phyloP scores from a whole-genome alignment of 2,888 invertebrate species.

The Lasioglossum vierecki region DNA sequence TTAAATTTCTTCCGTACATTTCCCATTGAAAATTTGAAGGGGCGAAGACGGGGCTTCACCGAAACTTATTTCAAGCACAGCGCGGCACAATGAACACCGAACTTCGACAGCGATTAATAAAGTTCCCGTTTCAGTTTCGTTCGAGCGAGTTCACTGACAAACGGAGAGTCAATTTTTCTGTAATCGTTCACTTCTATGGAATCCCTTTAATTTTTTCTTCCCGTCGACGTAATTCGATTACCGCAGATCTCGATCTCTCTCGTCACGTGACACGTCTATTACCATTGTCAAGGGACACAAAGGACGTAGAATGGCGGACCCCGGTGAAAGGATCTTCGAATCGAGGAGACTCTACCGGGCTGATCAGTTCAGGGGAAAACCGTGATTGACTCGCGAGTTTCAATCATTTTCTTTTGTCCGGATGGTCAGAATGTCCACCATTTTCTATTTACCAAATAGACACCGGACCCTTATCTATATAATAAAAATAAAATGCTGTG shows the following conservation, averaged over 20 bases:
- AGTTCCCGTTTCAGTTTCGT: background rate
- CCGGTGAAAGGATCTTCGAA: slow-evolving; percentile 41
- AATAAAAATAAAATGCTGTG: too few relatives aligned
- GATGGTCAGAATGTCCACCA: background rate
- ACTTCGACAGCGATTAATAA: slow-evolving; percentile 1
- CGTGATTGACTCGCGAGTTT: slow-evolving; percentile 1
- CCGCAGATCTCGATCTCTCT: slow-evolving; percentile 30
- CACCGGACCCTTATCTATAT: background rate
- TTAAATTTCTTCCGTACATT: background rate
- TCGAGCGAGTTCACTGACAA: background rate
- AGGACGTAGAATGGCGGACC: slow-evolving; percentile 37
- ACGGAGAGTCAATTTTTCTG: background rate
- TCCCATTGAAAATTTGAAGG: background rate
- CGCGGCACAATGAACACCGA: background rate
- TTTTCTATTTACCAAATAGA: background rate
- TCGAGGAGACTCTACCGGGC: background rate
- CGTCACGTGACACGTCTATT: slow-evolving; percentile 31
- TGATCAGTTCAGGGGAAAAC: slow-evolving; percentile 19
- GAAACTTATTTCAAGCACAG: background rate
- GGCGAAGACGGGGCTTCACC: background rate
- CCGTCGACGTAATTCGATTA: slow-evolving; percentile 24
- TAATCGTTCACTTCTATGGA: background rate
- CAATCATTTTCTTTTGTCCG: background rate
- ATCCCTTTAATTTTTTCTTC: background rate
- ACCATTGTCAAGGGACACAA: slow-evolving; percentile 27